These are phyloP conservation scores for Mayetiola destructor DNA, from an alignment of 2,888 invertebrate species.

Conservation along the genomic window DNA sequence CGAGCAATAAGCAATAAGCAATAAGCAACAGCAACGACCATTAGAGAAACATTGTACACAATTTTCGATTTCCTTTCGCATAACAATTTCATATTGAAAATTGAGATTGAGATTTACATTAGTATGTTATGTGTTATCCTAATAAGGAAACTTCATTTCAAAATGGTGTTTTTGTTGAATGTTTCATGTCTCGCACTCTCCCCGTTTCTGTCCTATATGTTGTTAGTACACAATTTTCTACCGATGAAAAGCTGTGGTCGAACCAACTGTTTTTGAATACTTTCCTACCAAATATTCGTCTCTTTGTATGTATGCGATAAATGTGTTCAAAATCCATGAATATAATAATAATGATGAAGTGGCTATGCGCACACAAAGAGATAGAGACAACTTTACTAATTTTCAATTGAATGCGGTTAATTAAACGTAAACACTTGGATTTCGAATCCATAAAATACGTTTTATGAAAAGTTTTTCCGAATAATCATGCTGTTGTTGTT, in stretches of 20 bases:
- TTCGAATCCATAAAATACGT: too few species aligned
- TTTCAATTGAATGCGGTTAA: constrained; percentile 7
- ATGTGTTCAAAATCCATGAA: too few species aligned
- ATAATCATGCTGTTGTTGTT: not conserved
- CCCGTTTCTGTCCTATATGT: not conserved
- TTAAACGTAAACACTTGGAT: constrained; percentile 8
- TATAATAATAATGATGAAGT: too few species aligned
- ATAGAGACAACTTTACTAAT: not conserved
- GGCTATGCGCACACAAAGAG: not conserved
- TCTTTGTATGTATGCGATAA: too few species aligned
- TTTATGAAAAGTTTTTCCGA: too few species aligned
- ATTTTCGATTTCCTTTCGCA: constrained; percentile 13
- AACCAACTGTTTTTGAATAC: constrained; percentile 8
- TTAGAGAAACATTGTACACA: not conserved
- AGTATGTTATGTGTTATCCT: not conserved
- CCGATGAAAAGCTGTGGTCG: constrained; percentile 2
- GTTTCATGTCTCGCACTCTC: not conserved
- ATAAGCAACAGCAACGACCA: too few species aligned
- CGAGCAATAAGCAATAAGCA: too few species aligned
- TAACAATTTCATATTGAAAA: too few species aligned
- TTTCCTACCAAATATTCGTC: too few species aligned
- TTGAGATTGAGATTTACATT: not conserved
- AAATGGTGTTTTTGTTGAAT: not conserved
- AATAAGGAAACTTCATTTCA: constrained; percentile 10
- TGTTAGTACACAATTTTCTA: too few species aligned